These are phyloP conservation scores for Galeruca laticollis DNA, from an alignment of 2,888 invertebrate species.

Conservation along the genomic window DNA sequence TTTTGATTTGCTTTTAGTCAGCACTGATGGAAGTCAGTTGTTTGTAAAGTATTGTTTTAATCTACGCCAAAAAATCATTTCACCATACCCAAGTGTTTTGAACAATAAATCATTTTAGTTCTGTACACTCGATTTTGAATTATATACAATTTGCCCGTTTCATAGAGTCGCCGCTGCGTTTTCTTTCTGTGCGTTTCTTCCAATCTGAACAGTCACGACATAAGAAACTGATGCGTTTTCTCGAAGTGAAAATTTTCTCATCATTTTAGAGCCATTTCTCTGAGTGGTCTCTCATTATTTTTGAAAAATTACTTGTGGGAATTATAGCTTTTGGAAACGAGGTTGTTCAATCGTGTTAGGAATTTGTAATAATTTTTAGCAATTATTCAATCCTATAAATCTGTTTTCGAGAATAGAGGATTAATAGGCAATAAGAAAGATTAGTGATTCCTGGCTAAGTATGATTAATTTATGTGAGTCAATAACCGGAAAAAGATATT, in stretches of 20 bases:
- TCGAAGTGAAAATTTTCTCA: constrained; percentile 36
- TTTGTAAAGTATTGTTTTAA: no score
- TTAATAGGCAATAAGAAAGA: neutral
- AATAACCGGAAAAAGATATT: no score
- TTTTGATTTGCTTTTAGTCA: no score
- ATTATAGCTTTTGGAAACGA: neutral
- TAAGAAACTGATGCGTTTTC: constrained; percentile 29
- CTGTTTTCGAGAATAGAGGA: neutral
- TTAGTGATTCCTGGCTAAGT: no score
- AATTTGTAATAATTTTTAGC: neutral
- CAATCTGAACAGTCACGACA: constrained; percentile 23
- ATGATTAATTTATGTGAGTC: no score
- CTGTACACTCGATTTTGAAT: no score
- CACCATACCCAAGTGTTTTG: no score
- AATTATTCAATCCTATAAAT: neutral
- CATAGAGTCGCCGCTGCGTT: neutral
- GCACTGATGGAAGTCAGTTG: no score
- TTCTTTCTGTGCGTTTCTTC: constrained; percentile 11
- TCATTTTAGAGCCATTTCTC: constrained; percentile 27
- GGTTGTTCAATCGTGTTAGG: constrained; percentile 15
- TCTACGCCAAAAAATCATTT: no score
- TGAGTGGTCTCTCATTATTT: constrained; percentile 23
- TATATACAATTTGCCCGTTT: no score
- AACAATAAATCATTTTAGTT: no score
- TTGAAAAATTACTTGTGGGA: constrained; percentile 28